phyloP scores from a whole-genome alignment of 2,888 invertebrate species.

The Caenorhabditis japonica region DNA sequence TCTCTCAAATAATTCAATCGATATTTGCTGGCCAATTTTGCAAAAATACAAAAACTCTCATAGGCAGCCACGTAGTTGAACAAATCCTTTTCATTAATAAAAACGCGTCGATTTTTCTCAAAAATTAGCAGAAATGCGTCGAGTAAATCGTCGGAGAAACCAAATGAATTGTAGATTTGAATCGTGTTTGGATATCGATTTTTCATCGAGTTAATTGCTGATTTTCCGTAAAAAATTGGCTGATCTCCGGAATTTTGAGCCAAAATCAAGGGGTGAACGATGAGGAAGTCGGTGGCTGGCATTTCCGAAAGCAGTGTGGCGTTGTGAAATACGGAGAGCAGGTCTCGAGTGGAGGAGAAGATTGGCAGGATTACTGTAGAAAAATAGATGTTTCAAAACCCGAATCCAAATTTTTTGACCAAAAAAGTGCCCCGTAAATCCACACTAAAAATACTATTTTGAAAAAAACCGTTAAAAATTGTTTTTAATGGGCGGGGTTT shows the following conservation, averaged over 20 bases:
- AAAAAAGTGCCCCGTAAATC: too few relatives aligned
- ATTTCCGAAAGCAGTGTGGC: constrained; percentile 51
- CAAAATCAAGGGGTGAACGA: constrained; percentile 52
- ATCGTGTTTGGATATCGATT: constrained; percentile 20
- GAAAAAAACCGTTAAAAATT: too few relatives aligned
- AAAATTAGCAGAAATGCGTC: constrained; percentile 58
- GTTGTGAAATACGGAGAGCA: constrained; percentile 52
- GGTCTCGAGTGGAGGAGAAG: constrained; percentile 61
- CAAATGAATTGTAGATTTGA: constrained; percentile 62
- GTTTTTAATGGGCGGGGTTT: too few relatives aligned
- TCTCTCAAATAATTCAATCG: not conserved
- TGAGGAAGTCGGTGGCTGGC: constrained; percentile 53
- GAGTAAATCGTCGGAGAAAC: constrained; percentile 58
- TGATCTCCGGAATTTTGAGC: constrained; percentile 13
- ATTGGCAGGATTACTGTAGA: constrained; percentile 62
- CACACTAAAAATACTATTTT: too few relatives aligned
- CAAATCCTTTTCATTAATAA: constrained; percentile 31
- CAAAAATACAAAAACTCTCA: constrained; percentile 42
- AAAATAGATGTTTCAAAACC: too few relatives aligned
- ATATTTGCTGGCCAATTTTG: constrained; percentile 19
- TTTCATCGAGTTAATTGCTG: constrained; percentile 6
- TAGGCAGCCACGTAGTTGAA: constrained; percentile 42
- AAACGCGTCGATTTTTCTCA: constrained; percentile 21
- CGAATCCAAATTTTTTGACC: too few relatives aligned
- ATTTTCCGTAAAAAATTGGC: constrained; percentile 30